Percentiles rank a stretch among this genome's conserved stretches.
Conservation (phyloP, 2,797 vertebrate species). For the Alcedo quadribrachys region DNA sequence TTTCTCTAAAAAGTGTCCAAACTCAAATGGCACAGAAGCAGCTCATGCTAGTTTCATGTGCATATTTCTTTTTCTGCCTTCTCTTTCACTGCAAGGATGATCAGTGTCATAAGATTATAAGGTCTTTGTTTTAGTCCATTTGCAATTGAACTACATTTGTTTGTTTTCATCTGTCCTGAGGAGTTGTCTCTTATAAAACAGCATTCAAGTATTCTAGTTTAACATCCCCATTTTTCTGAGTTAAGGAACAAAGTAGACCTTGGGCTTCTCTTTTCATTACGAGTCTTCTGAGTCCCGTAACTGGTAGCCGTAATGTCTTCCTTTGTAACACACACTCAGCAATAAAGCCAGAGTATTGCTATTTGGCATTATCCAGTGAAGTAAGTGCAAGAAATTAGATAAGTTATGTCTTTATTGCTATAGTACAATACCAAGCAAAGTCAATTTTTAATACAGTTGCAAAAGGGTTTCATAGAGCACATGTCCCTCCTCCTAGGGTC, state of each 20-base stretch:
- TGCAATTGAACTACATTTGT: constrained; percentile 53
- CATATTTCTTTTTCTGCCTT: constrained; percentile 42
- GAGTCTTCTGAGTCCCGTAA: constrained; percentile 56
- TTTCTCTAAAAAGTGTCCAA: constrained; percentile 74
- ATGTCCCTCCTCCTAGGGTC: neutral
- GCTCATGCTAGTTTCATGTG: constrained; percentile 52
- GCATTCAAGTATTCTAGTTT: constrained; percentile 79
- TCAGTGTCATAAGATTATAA: constrained; percentile 31
- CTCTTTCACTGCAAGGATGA: constrained; percentile 52
- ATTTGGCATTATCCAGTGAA: constrained; percentile 83
- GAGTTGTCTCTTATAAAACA: constrained; percentile 75
- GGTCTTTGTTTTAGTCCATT: constrained; percentile 58
- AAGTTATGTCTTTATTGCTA: constrained; percentile 80
- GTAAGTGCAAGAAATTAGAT: constrained; percentile 84
- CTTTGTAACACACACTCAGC: constrained; percentile 73
- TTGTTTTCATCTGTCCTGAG: constrained; percentile 70
- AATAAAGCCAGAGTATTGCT: constrained; percentile 78
- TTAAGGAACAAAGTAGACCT: constrained; percentile 65
- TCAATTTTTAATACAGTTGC: constrained; percentile 61
- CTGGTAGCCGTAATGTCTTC: constrained; percentile 38
- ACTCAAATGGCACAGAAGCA: constrained; percentile 60
- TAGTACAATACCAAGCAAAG: constrained; percentile 74
- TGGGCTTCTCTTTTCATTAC: constrained; percentile 42
- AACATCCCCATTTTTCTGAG: constrained; percentile 72
- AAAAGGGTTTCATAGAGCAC: neutral